Conservation (phyloP, 2,888 invertebrate genomes). For the Pollenia angustigena region DNA sequence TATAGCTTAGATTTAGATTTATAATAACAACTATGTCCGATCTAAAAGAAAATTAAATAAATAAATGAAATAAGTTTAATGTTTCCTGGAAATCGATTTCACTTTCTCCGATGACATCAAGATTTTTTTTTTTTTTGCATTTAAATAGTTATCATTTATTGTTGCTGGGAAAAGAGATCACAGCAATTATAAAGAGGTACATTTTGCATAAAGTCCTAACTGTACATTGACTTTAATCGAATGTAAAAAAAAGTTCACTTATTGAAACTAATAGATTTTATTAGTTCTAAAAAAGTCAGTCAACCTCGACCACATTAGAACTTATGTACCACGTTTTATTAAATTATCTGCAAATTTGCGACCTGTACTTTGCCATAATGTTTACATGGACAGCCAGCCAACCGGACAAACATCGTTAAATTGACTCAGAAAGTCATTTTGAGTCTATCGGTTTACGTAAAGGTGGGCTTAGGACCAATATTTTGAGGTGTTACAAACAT, state of each 20-base stretch:
- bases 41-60: constrained; percentile 38
- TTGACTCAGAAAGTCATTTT: no score
- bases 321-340: no score
- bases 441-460: no score
- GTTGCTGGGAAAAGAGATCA: background rate
- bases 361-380: no score
- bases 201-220: background rate
- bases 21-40: constrained; percentile 55
- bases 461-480: no score
- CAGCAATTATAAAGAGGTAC: constrained; percentile 30
- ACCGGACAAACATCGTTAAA: no score
- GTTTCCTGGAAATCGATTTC: constrained; percentile 72
- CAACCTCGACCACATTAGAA: no score
- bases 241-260: background rate
- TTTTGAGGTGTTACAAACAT: no score
- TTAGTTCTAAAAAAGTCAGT: no score
- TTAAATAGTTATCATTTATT: constrained; percentile 29
- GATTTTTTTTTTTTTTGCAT: constrained; percentile 42
- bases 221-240: background rate
- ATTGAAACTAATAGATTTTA: no score
- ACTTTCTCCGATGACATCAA: constrained; percentile 67
- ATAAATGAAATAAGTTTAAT: constrained; percentile 63
- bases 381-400: no score
- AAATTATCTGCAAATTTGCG: no score
- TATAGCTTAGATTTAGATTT: constrained; percentile 70